Evolutionary conservation across 2,113 vertebrate genomes (phyloP).

Genomic region (Dicrurus megarhynchus): DNA sequence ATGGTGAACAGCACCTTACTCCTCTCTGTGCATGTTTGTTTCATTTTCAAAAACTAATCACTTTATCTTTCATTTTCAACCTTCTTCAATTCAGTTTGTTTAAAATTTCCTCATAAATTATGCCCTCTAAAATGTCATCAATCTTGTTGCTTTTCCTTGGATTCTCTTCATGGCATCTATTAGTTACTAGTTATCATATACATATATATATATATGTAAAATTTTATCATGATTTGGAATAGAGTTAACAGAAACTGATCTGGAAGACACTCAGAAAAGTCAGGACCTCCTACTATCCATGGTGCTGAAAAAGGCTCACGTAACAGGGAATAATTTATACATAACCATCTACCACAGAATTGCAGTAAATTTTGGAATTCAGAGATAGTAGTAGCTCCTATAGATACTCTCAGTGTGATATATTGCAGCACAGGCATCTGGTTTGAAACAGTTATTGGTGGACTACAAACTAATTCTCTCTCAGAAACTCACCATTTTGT

Average conservation of each 20-base stretch:
- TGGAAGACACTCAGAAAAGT: neutral
- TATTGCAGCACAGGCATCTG: slow-evolving; percentile 2
- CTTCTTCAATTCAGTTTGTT: neutral
- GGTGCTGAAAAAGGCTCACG: neutral
- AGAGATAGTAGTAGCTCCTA: neutral
- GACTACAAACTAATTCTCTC: neutral
- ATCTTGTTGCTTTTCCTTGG: neutral
- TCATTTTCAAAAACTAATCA: neutral
- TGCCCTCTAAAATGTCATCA: neutral
- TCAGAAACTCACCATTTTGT: slow-evolving; percentile 7
- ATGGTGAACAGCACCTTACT: neutral
- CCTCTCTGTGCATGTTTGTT: neutral
- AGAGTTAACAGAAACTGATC: neutral
- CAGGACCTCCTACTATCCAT: neutral
- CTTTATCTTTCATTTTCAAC: neutral
- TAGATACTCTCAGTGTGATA: slow-evolving; percentile 13
- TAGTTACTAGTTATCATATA: neutral
- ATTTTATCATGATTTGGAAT: neutral
- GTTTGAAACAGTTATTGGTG: slow-evolving; percentile 3
- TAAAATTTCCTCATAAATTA: neutral
- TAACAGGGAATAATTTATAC: neutral
- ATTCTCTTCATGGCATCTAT: neutral
- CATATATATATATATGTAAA: neutral
- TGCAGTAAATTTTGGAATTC: slow-evolving; percentile 15
- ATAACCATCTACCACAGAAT: neutral